Conservation (phyloP, 2,113 vertebrate genomes). For the Osmerus eperlanus region DNA sequence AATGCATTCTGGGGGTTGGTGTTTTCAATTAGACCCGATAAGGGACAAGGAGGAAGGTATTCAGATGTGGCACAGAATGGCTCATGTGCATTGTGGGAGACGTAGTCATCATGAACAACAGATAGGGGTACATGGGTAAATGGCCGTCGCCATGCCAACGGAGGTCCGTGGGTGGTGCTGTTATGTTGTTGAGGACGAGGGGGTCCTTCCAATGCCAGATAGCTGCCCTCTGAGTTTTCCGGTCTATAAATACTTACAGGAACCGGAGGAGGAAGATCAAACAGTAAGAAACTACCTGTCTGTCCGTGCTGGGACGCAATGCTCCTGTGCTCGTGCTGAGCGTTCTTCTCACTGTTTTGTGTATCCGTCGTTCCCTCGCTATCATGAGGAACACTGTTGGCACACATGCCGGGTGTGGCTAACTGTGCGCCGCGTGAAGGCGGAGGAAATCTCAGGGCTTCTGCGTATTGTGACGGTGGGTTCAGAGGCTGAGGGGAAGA, state of each 20-base stretch:
- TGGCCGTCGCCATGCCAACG: not conserved
- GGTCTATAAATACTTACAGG: too few relatives aligned
- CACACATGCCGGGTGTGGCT: not conserved
- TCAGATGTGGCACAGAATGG: not conserved
- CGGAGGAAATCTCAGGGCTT: not conserved
- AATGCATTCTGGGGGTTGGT: conserved; percentile 2
- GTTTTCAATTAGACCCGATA: not conserved
- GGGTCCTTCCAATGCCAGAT: not conserved
- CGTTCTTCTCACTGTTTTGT: too few relatives aligned
- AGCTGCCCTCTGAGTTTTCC: too few relatives aligned
- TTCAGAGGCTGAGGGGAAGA: not conserved
- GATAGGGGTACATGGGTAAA: not conserved
- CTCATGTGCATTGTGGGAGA: not conserved
- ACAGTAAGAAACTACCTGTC: too few relatives aligned
- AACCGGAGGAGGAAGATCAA: not conserved
- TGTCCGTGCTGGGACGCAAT: not conserved
- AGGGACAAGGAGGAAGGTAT: not conserved
- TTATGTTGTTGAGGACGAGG: not conserved
- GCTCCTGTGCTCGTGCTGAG: not conserved
- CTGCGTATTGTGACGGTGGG: not conserved
- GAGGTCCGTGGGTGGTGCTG: not conserved
- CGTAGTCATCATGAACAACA: not conserved
- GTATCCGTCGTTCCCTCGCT: not conserved
- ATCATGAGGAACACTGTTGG: not conserved
- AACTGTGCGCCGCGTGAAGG: not conserved